phyloP scores from a whole-genome alignment of 2,888 invertebrate genomes.

The Leucania comma region DNA sequence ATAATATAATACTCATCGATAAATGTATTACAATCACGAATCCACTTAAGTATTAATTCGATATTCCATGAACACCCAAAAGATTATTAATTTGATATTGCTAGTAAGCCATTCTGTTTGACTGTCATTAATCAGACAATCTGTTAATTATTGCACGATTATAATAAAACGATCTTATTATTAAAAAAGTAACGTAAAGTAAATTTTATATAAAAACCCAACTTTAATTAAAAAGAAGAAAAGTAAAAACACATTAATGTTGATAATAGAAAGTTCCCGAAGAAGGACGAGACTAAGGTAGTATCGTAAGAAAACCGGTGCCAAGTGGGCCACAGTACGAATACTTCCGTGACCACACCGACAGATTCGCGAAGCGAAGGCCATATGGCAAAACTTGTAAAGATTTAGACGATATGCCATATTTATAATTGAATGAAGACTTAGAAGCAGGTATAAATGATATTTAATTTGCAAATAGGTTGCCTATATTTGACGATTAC shows the following conservation, averaged over 20 bases:
- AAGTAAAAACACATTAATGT: slow-evolving; percentile 10
- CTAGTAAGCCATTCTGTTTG: background rate
- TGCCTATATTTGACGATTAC: too few relatives aligned
- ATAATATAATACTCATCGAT: background rate
- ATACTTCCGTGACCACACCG: slow-evolving; percentile 18
- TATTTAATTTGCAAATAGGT: too few relatives aligned
- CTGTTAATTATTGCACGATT: too few relatives aligned
- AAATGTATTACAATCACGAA: background rate
- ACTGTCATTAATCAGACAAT: background rate
- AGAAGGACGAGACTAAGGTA: slow-evolving; percentile 42
- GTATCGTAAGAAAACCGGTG: slow-evolving; percentile 54
- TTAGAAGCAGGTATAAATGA: background rate
- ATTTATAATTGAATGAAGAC: background rate
- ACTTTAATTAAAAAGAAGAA: slow-evolving; percentile 6
- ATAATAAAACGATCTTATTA: too few relatives aligned
- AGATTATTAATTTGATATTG: background rate
- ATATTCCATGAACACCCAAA: background rate
- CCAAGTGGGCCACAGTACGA: slow-evolving; percentile 52
- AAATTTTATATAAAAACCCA: background rate
- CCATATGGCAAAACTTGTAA: background rate
- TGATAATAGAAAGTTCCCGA: slow-evolving; percentile 48
- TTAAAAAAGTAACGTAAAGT: background rate
- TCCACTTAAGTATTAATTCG: background rate
- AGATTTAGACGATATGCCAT: background rate
- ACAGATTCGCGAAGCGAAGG: slow-evolving; percentile 25